Percentiles rank a stretch among this genome's conserved stretches.
phyloP scores from a whole-genome alignment of 2,113 vertebrate species.

The Struthio camelus region DNA sequence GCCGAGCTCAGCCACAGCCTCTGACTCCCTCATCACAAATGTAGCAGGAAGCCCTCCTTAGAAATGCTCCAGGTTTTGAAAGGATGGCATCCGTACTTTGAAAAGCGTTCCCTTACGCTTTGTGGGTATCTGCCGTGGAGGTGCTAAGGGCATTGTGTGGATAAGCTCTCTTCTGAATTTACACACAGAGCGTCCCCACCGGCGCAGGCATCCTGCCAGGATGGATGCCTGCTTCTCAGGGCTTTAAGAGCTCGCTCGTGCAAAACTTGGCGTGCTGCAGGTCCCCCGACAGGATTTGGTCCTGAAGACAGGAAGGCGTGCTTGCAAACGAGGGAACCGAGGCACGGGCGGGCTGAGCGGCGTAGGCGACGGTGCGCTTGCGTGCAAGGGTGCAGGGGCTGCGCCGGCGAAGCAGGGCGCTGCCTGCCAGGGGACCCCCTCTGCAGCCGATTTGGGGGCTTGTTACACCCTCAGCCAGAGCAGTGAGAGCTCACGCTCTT shows the following conservation, averaged over 20 bases:
- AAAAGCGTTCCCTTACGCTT: background rate
- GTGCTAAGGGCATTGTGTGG: background rate
- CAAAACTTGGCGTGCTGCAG: rapidly evolving
- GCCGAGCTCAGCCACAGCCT: background rate
- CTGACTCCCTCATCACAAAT: background rate
- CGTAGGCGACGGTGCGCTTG: no score
- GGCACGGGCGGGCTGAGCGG: background rate
- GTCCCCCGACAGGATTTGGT: background rate
- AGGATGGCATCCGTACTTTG: background rate
- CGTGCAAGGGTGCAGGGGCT: no score
- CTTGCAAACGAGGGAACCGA: background rate
- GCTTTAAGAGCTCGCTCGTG: rapidly evolving
- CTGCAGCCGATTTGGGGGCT: background rate
- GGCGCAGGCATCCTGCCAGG: rapidly evolving
- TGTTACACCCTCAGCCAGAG: rapidly evolving
- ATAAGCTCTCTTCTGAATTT: background rate
- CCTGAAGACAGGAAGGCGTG: rapidly evolving
- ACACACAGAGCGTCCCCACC: rapidly evolving
- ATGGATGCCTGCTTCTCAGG: background rate
- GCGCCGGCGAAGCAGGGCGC: background rate
- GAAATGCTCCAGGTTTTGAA: background rate
- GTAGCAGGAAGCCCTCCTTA: background rate
- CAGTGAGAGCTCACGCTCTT: background rate
- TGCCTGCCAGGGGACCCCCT: background rate
- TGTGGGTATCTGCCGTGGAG: background rate